Evolutionary conservation across 2,113 vertebrate species (phyloP).

Genomic region (Nothoprocta pentlandii): DNA sequence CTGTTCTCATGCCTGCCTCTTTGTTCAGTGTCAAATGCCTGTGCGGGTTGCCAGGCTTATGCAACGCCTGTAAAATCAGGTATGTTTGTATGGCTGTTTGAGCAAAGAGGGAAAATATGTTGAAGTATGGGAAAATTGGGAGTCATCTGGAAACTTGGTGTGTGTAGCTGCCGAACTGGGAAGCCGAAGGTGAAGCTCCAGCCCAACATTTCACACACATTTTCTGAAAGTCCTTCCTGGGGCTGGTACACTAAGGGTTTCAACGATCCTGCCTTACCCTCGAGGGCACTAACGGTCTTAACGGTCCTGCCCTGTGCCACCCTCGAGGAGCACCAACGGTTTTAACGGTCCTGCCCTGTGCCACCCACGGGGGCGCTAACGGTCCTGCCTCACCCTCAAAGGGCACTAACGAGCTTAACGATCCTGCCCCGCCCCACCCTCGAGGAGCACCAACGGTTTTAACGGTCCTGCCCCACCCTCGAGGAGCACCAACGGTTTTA

Average conservation of each 20-base stretch:
- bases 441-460: too few species aligned
- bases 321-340: too few species aligned
- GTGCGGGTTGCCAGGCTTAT: not conserved
- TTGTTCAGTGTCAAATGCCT: not conserved
- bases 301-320: too few species aligned
- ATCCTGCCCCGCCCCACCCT: too few species aligned
- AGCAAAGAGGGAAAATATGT: not conserved
- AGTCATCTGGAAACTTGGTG: not conserved
- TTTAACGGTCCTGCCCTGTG: too few species aligned
- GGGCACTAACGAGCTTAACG: too few species aligned
- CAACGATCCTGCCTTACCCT: not conserved
- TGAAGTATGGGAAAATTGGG: not conserved
- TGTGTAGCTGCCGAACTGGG: not conserved
- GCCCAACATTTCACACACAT: accelerated
- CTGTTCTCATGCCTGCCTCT: not conserved
- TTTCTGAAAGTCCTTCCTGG: not conserved
- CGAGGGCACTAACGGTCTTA: too few species aligned
- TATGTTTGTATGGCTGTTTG: not conserved
- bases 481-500: too few species aligned
- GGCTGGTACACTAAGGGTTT: not conserved
- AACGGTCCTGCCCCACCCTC: too few species aligned
- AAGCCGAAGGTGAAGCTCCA: not conserved
- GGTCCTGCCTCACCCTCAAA: too few species aligned
- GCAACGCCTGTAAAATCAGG: not conserved
- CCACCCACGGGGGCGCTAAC: too few species aligned